Percentiles rank a stretch among this genome's conserved stretches.
These are phyloP conservation scores for Caenorhabditis panamensis DNA, from an alignment of 2,888 invertebrate genomes.

Conservation along the genomic window DNA sequence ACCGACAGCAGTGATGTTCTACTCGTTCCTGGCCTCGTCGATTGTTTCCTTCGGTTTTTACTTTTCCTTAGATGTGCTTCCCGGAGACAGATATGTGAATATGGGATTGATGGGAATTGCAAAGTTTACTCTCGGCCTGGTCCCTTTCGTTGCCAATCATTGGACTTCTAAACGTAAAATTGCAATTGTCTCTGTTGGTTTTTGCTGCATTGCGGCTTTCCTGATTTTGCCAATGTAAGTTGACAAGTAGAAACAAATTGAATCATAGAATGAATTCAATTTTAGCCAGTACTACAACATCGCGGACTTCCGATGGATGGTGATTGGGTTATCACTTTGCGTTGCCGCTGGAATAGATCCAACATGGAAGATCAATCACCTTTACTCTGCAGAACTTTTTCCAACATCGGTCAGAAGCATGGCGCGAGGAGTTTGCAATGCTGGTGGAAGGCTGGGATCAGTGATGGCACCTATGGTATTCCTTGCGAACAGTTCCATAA, in stretches of 20 bases:
- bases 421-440: constrained; percentile 78
- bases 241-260: constrained; percentile 8
- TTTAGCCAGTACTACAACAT: constrained; percentile 40
- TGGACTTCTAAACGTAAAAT: constrained; percentile 70
- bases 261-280: too few species aligned
- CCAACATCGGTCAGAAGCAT: constrained; percentile 75
- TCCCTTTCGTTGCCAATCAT: constrained; percentile 73
- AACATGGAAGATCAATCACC: constrained; percentile 79
- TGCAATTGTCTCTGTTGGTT: constrained; percentile 69
- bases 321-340: constrained; percentile 66
- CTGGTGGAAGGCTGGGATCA: constrained; percentile 73
- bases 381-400: constrained; percentile 78
- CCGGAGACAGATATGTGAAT: constrained; percentile 76
- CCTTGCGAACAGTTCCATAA: background rate
- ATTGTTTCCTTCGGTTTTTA: constrained; percentile 74
- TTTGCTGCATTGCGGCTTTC: constrained; percentile 45
- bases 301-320: constrained; percentile 20
- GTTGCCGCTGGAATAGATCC: constrained; percentile 75
- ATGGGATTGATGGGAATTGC: constrained; percentile 70
- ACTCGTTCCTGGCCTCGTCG: constrained; percentile 76
- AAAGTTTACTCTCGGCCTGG: constrained; percentile 70
- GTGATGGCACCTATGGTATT: constrained; percentile 74
- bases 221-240: constrained; percentile 48
- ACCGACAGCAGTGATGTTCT: constrained; percentile 73
- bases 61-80: constrained; percentile 75